These are phyloP conservation scores for Campylorhamphus procurvoides DNA, from an alignment of 2,113 vertebrate genomes.

Conservation along the genomic window DNA sequence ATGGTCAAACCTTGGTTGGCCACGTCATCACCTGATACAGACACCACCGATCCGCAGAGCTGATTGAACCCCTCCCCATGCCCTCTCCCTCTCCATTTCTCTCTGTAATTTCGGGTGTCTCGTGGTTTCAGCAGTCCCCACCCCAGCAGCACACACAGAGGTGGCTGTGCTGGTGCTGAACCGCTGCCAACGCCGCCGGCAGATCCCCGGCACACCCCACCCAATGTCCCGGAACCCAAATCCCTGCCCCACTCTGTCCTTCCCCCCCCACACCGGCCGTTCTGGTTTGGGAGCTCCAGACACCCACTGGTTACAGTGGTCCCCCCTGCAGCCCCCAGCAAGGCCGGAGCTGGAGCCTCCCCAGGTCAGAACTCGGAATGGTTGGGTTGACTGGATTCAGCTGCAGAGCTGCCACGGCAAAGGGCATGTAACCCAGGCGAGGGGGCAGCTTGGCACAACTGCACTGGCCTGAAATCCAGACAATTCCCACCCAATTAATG, in stretches of 20 bases:
- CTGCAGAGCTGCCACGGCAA: fast-evolving
- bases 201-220: not conserved
- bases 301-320: not conserved
- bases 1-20: not conserved
- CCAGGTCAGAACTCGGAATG: fast-evolving
- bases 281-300: not conserved
- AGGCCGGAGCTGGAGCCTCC: not conserved
- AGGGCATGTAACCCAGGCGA: not conserved
- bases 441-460: not conserved
- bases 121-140: not conserved
- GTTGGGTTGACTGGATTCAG: not conserved
- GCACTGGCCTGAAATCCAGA: not conserved
- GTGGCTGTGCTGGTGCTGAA: not conserved
- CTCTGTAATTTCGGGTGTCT: not conserved
- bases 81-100: not conserved
- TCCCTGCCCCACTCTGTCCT: not conserved
- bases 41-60: not conserved
- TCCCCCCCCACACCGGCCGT: not conserved
- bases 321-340: not conserved
- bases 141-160: not conserved
- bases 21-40: not conserved
- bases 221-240: not conserved
- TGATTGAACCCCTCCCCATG: not conserved
- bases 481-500: not conserved
- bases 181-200: not conserved